Conservation (phyloP, 2,113 vertebrate species). For the Sorex fumeus region DNA sequence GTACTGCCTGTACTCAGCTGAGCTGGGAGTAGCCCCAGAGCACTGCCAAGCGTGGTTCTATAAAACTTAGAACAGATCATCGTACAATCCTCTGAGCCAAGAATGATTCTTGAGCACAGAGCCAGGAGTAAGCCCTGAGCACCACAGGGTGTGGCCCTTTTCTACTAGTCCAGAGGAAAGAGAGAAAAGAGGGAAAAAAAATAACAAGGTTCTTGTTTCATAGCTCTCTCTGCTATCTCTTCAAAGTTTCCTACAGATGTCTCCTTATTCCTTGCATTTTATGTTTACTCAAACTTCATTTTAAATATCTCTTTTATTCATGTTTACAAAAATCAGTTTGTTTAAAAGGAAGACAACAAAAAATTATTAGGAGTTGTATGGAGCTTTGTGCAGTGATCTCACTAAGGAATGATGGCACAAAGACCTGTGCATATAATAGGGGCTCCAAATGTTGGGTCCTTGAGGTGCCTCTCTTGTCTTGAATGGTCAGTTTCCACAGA, state of each 20-base stretch:
- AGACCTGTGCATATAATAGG: background rate
- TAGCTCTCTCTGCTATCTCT: background rate
- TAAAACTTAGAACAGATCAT: too few relatives aligned
- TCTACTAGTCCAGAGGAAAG: too few relatives aligned
- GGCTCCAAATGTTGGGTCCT: background rate
- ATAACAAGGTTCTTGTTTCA: too few relatives aligned
- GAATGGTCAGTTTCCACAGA: background rate
- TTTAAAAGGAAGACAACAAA: conserved; percentile 20
- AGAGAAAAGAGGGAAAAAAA: too few relatives aligned
- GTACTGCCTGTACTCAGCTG: too few relatives aligned
- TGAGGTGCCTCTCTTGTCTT: background rate
- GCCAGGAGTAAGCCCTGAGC: too few relatives aligned
- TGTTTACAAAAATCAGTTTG: background rate
- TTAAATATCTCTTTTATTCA: background rate
- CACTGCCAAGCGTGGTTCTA: too few relatives aligned
- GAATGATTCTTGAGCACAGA: too few relatives aligned
- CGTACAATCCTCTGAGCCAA: too few relatives aligned
- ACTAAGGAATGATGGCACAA: background rate
- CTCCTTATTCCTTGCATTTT: background rate
- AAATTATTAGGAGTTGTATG: background rate
- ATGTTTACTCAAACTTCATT: conserved; percentile 1
- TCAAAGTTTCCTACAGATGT: background rate
- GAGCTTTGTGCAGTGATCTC: background rate
- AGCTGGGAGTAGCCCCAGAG: too few relatives aligned
- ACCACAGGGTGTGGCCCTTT: too few relatives aligned